Conservation (phyloP, 2,888 invertebrate species). For the Hypolimnas misippus region DNA sequence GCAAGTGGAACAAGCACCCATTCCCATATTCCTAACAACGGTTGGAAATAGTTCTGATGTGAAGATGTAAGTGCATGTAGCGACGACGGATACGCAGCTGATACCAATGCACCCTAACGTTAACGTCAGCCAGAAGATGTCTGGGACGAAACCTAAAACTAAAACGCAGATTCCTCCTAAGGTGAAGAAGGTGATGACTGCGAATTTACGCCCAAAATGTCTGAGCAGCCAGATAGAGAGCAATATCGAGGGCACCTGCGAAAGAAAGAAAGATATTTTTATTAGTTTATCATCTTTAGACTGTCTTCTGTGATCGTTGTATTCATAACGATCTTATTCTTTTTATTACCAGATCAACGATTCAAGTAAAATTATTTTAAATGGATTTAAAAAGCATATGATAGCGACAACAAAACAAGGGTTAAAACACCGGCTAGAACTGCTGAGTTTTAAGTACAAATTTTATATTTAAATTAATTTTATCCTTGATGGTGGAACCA, state of each 20-base stretch:
- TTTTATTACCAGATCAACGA: too few relatives aligned
- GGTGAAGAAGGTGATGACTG: constrained; percentile 84
- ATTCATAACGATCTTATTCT: too few relatives aligned
- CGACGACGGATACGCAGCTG: constrained; percentile 90
- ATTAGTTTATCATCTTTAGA: too few relatives aligned
- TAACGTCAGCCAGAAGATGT: constrained; percentile 81
- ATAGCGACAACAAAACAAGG: too few relatives aligned
- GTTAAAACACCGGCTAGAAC: too few relatives aligned
- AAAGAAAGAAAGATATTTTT: constrained; percentile 50
- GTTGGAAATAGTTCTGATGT: constrained; percentile 95
- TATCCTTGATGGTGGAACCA: too few relatives aligned
- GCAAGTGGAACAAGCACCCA: constrained; percentile 92
- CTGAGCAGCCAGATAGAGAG: constrained; percentile 84
- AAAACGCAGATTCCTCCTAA: constrained; percentile 86
- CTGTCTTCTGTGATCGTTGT: too few relatives aligned
- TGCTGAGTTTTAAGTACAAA: too few relatives aligned
- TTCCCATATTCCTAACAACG: constrained; percentile 92
- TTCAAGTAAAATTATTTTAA: too few relatives aligned
- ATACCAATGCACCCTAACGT: constrained; percentile 89
- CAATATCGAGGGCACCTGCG: constrained; percentile 84
- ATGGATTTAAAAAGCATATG: too few relatives aligned
- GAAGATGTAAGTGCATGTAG: constrained; percentile 92
- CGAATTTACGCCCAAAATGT: constrained; percentile 86
- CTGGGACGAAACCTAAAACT: constrained; percentile 81
- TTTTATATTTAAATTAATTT: too few relatives aligned